These are phyloP conservation scores for Solea solea DNA, from an alignment of 2,113 vertebrate genomes.

Conservation along the genomic window DNA sequence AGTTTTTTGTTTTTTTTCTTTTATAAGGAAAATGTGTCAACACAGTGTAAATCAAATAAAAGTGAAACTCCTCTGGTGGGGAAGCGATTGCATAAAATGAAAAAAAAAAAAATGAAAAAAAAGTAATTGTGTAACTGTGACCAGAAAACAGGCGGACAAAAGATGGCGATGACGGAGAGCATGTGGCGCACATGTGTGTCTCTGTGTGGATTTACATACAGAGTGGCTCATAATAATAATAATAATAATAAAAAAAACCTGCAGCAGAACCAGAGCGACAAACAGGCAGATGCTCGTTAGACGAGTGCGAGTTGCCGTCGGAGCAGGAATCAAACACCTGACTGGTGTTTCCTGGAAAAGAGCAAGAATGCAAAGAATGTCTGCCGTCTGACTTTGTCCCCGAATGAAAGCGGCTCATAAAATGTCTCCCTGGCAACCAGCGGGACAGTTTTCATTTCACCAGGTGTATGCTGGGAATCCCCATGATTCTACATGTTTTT, in stretches of 20 bases:
- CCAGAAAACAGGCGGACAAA: conserved; percentile 22
- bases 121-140: conserved; percentile 35
- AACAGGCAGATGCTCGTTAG: conserved; percentile 47
- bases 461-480: conserved; percentile 56
- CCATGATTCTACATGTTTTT: conserved; percentile 14
- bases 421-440: conserved; percentile 42
- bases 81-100: conserved; percentile 49
- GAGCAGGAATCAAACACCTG: conserved; percentile 55
- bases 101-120: background rate
- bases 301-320: conserved; percentile 32
- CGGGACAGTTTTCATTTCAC: conserved; percentile 49
- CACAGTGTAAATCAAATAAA: too few relatives aligned
- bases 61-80: conserved; percentile 16
- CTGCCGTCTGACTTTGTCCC: conserved; percentile 68
- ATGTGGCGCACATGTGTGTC: conserved; percentile 70
- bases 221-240: conserved; percentile 32
- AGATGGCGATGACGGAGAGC: conserved; percentile 2
- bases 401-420: conserved; percentile 66
- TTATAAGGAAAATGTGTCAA: too few relatives aligned
- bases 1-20: too few relatives aligned
- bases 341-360: conserved; percentile 61
- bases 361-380: conserved; percentile 77
- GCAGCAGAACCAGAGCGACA: conserved; percentile 39
- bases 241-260: conserved; percentile 26
- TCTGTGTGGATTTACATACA: conserved; percentile 46